Conservation (phyloP, 2,888 invertebrate species). For the Metalampra italica region DNA sequence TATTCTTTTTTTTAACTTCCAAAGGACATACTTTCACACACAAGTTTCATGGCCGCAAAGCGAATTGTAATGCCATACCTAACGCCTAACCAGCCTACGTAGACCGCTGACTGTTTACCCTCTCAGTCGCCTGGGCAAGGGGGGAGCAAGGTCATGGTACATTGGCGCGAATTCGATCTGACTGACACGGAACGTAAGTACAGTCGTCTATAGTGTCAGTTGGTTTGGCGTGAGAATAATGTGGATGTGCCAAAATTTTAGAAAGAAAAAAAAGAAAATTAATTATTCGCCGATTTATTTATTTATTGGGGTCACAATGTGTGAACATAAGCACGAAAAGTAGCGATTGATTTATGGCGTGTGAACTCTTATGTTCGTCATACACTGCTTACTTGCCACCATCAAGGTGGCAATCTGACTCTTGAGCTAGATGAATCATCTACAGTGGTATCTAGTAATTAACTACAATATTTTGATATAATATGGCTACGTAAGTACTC, state of each 20-base stretch:
- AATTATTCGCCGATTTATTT: too few species aligned
- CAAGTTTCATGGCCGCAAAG: not conserved
- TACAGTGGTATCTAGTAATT: too few species aligned
- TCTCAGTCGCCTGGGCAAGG: not conserved
- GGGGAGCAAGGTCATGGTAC: not conserved
- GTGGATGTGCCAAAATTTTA: not conserved
- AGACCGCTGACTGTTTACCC: not conserved
- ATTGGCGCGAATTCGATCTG: constrained; percentile 22
- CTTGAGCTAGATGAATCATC: too few species aligned
- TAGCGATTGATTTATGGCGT: too few species aligned
- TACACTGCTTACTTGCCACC: too few species aligned
- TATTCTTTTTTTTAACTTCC: not conserved
- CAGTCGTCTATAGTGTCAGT: constrained; percentile 12
- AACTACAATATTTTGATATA: too few species aligned
- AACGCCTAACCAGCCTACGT: not conserved
- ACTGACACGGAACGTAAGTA: constrained; percentile 15
- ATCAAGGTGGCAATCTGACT: too few species aligned
- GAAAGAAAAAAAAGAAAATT: too few species aligned
- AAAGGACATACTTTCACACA: not conserved
- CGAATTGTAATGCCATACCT: constrained; percentile 1
- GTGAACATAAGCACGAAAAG: too few species aligned
- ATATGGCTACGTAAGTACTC: too few species aligned
- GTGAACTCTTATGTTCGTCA: too few species aligned
- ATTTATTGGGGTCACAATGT: too few species aligned
- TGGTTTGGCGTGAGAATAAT: not conserved